Conservation (phyloP, 2,113 vertebrate genomes). For the Corydoras sp. region DNA sequence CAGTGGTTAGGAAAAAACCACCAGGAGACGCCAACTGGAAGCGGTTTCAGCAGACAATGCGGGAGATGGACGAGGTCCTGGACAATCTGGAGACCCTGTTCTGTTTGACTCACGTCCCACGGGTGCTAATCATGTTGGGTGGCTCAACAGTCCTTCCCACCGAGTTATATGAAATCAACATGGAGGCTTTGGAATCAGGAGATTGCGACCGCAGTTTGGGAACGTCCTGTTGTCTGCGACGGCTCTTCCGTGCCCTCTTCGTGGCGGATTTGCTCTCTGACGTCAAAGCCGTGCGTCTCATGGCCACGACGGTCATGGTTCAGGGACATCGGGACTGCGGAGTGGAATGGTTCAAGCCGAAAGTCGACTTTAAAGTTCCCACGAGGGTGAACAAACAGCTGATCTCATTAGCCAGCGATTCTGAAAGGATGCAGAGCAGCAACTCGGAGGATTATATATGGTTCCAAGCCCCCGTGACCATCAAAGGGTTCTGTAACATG, state of each 20-base stretch:
- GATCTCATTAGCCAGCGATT: conserved; percentile 71
- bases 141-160: conserved; percentile 77
- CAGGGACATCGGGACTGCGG: conserved; percentile 84
- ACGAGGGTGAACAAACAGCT: conserved; percentile 73
- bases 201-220: conserved; percentile 66
- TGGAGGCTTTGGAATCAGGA: conserved; percentile 71
- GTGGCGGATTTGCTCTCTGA: conserved; percentile 85
- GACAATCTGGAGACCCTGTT: conserved; percentile 81
- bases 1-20: conserved; percentile 53
- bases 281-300: conserved; percentile 68
- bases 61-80: conserved; percentile 78
- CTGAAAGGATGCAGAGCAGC: conserved; percentile 6
- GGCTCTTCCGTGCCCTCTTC: conserved; percentile 87
- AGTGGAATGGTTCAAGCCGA: conserved; percentile 86
- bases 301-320: conserved; percentile 74
- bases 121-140: conserved; percentile 86
- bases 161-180: conserved; percentile 89
- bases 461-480: conserved; percentile 85
- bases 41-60: conserved; percentile 75
- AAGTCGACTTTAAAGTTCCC: conserved; percentile 83
- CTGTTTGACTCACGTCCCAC: conserved; percentile 77
- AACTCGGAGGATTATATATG: conserved; percentile 81
- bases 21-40: conserved; percentile 56
- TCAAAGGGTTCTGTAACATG: conserved; percentile 82
- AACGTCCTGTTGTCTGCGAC: conserved; percentile 74